Conservation (phyloP, 2,888 invertebrate species). For the Lingula anatina region DNA sequence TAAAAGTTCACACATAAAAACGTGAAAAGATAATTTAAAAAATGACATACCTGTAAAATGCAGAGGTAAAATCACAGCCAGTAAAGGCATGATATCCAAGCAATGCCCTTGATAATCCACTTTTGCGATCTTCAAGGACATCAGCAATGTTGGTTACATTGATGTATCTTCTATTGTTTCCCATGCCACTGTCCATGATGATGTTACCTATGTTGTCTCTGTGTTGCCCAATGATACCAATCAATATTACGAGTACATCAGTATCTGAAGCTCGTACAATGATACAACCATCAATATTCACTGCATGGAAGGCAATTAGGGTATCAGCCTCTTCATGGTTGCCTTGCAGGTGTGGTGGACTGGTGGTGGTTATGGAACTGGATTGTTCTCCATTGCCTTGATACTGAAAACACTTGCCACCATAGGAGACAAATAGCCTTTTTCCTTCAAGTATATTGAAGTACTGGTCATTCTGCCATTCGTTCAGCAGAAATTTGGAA, state of each 20-base stretch:
- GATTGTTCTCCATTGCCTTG: not conserved
- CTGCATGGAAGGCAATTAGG: conserved; percentile 3
- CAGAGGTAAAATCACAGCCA: conserved; percentile 4
- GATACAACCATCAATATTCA: conserved; percentile 1
- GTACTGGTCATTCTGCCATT: not conserved
- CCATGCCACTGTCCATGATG: conserved; percentile 6
- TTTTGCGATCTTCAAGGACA: conserved; percentile 2
- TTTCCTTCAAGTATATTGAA: not conserved
- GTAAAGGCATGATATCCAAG: conserved; percentile 7
- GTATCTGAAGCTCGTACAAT: conserved; percentile 13
- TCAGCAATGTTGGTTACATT: conserved; percentile 4
- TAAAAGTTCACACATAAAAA: too few relatives aligned
- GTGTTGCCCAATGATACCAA: too few relatives aligned
- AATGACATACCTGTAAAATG: conserved; percentile 4
- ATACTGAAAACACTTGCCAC: not conserved
- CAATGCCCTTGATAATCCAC: conserved; percentile 4
- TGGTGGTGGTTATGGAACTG: not conserved
- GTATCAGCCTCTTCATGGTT: conserved; percentile 7
- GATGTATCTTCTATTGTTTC: conserved; percentile 6
- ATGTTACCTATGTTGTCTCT: conserved; percentile 2
- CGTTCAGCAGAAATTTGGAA: too few relatives aligned
- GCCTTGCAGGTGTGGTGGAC: not conserved
- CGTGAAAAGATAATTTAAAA: too few relatives aligned
- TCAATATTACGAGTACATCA: conserved; percentile 10
- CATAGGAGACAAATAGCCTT: not conserved